Percentiles rank a stretch among this genome's conserved stretches.
Evolutionary conservation across 2,113 vertebrate species (phyloP).

Genomic region (Bothrops jararaca): DNA sequence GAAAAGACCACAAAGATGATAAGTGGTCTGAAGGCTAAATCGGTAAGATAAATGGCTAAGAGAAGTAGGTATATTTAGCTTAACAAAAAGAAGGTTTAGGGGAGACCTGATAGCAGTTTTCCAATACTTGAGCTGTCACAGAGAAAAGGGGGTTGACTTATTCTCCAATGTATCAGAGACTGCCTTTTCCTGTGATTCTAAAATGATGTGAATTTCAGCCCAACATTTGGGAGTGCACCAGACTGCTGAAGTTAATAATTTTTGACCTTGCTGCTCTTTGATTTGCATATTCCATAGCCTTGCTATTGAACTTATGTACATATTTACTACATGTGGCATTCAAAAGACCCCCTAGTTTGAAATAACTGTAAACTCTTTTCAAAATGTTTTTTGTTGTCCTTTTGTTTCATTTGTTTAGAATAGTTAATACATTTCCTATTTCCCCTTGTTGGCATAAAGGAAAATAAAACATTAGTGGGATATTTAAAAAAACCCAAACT

Average conservation of each 20-base stretch:
- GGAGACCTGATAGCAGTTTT: no score
- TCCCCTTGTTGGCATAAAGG: constrained; percentile 2
- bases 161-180: neutral
- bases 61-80: no score
- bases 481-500: neutral
- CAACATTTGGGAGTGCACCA: neutral
- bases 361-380: constrained; percentile 28
- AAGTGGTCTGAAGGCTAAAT: no score
- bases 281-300: neutral
- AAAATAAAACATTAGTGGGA: constrained; percentile 32
- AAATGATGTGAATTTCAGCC: neutral
- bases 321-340: constrained; percentile 39
- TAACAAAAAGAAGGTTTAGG: no score
- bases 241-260: neutral
- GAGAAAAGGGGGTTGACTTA: no score
- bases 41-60: no score
- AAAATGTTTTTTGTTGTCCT: constrained; percentile 26
- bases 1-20: no score
- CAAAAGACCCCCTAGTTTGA: constrained; percentile 21
- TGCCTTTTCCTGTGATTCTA: neutral
- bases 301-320: constrained; percentile 9
- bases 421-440: constrained; percentile 44
- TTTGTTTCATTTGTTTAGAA: constrained; percentile 38
- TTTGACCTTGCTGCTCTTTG: neutral
- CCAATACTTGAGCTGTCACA: no score